These are phyloP conservation scores for Conops quadrifasciatus DNA, from an alignment of 2,888 invertebrate species.

Conservation along the genomic window DNA sequence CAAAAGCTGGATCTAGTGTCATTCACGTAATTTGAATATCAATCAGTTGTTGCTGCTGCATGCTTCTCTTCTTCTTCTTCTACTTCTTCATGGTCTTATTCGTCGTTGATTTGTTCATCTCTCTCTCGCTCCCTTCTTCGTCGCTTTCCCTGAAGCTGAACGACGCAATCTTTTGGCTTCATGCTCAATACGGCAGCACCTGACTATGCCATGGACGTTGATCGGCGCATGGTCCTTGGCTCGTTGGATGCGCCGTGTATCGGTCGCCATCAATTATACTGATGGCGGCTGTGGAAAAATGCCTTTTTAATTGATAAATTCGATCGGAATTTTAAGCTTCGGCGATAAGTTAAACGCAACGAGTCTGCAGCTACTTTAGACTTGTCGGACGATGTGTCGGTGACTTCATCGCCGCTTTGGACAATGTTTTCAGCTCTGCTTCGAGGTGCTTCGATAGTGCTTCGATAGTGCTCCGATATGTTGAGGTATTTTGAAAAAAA, in stretches of 20 bases:
- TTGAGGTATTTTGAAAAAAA: no score
- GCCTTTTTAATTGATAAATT: slow-evolving; percentile 47
- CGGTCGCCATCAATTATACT: slow-evolving; percentile 22
- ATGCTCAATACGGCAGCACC: slow-evolving; percentile 34
- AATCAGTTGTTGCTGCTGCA: slow-evolving; percentile 37
- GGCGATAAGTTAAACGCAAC: slow-evolving; percentile 46
- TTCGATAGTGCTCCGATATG: no score
- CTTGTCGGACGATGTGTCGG: no score
- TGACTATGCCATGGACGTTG: slow-evolving; percentile 25
- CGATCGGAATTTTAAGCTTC: slow-evolving; percentile 47
- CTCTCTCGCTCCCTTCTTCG: background rate
- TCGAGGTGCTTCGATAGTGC: no score
- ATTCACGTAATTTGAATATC: slow-evolving; percentile 47
- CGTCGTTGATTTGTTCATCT: slow-evolving; percentile 28
- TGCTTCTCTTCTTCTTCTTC: no score
- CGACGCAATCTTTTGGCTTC: slow-evolving; percentile 22
- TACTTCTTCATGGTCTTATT: background rate
- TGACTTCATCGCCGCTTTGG: no score
- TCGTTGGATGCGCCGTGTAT: background rate
- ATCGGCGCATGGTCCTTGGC: background rate
- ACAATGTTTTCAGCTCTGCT: no score
- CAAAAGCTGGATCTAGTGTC: slow-evolving; percentile 39
- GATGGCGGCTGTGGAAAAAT: slow-evolving; percentile 34
- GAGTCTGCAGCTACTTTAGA: background rate
- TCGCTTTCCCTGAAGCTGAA: background rate